Percentiles rank a stretch among this genome's conserved stretches.
phyloP scores from a whole-genome alignment of 2,888 invertebrate genomes.

The Lepidocyrtoides sp. region DNA sequence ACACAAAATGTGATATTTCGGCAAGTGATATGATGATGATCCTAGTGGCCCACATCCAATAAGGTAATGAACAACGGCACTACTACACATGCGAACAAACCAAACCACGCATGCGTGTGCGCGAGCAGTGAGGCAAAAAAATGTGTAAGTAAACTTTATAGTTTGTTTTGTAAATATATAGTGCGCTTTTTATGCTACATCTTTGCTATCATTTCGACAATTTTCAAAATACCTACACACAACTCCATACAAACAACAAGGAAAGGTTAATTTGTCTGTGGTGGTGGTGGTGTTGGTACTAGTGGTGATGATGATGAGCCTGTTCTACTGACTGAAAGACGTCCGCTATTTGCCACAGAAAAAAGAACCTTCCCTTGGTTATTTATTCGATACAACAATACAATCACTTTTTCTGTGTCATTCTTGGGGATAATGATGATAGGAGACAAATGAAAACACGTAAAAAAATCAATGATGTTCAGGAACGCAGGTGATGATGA shows the following conservation, averaged over 20 bases:
- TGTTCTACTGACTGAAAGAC: constrained; percentile 14
- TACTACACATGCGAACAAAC: constrained; percentile 31
- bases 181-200: constrained; percentile 27
- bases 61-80: constrained; percentile 72
- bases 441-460: not conserved
- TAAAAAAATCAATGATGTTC: not conserved
- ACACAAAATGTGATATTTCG: constrained; percentile 52
- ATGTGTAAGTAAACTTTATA: not conserved
- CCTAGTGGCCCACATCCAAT: constrained; percentile 75
- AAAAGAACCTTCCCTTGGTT: not conserved
- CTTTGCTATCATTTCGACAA: not conserved
- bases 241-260: constrained; percentile 27
- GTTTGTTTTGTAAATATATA: constrained; percentile 40
- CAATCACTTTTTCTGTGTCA: constrained; percentile 59
- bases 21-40: constrained; percentile 63
- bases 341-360: constrained; percentile 17
- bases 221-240: not conserved
- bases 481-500: constrained; percentile 23
- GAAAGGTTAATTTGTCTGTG: constrained; percentile 66
- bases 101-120: constrained; percentile 9
- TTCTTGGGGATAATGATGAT: constrained; percentile 27
- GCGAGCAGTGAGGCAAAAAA: not conserved
- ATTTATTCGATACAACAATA: not conserved
- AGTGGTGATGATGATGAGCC: constrained; percentile 17
- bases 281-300: not conserved